phyloP scores from a whole-genome alignment of 2,113 vertebrate genomes.

The Nothobranchius furzeri region DNA sequence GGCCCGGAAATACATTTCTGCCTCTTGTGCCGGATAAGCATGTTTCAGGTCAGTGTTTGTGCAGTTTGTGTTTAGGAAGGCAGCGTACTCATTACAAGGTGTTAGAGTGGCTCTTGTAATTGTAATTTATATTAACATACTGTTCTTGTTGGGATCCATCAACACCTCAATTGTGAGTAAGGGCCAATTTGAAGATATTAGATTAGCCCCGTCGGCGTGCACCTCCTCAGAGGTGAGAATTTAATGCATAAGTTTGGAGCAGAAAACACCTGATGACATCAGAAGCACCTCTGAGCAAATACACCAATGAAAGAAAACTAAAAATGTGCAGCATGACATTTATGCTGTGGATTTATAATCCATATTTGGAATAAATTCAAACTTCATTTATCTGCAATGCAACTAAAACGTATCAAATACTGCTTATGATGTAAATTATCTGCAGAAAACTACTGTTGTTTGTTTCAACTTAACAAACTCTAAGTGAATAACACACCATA shows the following conservation, averaged over 20 bases:
- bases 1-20: constrained; percentile 77
- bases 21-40: constrained; percentile 65
- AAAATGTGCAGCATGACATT: too few species aligned
- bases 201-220: constrained; percentile 44
- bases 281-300: constrained; percentile 9
- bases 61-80: constrained; percentile 38
- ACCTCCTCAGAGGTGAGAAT: constrained; percentile 45
- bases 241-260: constrained; percentile 36
- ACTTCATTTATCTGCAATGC: too few species aligned
- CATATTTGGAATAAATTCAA: too few species aligned
- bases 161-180: constrained; percentile 72
- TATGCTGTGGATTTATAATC: background rate
- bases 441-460: background rate
- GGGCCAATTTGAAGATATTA: constrained; percentile 72
- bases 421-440: background rate
- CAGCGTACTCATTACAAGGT: constrained; percentile 75
- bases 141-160: constrained; percentile 69
- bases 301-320: background rate
- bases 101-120: constrained; percentile 69
- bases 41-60: constrained; percentile 67
- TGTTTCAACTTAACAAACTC: too few species aligned
- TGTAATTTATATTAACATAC: constrained; percentile 63
- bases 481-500: too few species aligned
- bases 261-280: constrained; percentile 3
- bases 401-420: background rate